Conservation (phyloP, 2,113 vertebrate species). For the Rostratula benghalensis region DNA sequence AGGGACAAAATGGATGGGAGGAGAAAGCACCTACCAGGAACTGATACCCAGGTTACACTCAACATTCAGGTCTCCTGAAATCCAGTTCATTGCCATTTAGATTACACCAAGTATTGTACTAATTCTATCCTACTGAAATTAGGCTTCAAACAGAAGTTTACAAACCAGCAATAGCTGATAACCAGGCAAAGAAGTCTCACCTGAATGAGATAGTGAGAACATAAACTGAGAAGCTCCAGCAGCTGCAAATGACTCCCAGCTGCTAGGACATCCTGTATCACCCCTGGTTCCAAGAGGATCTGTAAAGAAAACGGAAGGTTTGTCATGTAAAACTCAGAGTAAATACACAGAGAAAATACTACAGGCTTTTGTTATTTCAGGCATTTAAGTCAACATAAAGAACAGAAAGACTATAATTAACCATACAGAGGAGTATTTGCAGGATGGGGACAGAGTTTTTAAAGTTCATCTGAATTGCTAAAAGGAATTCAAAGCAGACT, state of each 20-base stretch:
- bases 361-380: neutral
- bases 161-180: neutral
- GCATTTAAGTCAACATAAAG: neutral
- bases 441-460: neutral
- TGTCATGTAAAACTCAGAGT: neutral
- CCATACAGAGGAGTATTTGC: neutral
- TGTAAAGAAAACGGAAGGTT: slow-evolving; percentile 63
- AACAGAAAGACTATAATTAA: neutral
- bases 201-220: slow-evolving; percentile 98
- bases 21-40: neutral
- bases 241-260: slow-evolving; percentile 97
- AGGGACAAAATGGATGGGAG: neutral
- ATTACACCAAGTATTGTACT: neutral
- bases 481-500: neutral
- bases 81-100: neutral
- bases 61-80: neutral
- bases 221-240: slow-evolving; percentile 93
- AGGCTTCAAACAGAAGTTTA: neutral
- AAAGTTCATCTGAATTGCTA: neutral
- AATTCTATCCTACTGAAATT: neutral
- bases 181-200: slow-evolving; percentile 66
- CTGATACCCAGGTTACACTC: neutral
- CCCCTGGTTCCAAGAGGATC: slow-evolving; percentile 92
- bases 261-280: slow-evolving; percentile 94
- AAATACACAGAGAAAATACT: neutral